Base-by-base conservation (phyloP, 2,888 invertebrate species). In the Prosopocoilus inquinatus region DNA sequence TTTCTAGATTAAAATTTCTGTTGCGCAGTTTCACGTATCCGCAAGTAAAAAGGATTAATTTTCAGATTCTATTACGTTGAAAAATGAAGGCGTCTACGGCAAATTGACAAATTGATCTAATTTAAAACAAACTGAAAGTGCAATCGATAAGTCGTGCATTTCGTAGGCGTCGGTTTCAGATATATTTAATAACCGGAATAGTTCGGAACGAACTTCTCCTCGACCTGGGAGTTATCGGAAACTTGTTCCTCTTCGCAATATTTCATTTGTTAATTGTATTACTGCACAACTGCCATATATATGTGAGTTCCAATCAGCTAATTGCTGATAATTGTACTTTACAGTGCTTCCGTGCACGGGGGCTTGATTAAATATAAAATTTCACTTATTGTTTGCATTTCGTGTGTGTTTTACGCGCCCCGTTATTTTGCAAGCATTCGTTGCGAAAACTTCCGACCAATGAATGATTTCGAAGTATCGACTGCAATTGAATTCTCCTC, bases 251-350 rank as follows among this genome's bases (percentile, higher is more conserved):
- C 54, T 53, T 60, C 44, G 62, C 62, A 63, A 67, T 69, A 71
- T 70, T 71, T 68, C 66, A 70, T 69, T 67, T 63, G 66, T 65
- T 71, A 71, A 71, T 71, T 70, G 65, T 64, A 64, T 71, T 71
- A 70, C 62, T 64, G 63, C 66, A 61, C 65, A 64, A 62, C 61
- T 63, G 65, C 57, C 62, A 62, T 65, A 65, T 64, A 64, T 64
- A 67, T 64, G 64, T 61, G 64, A 66, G 65, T 68, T 70, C 68
- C 73, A 73, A 73, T 73, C 72, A 73, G 68, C 72, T 72, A 73
- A 73, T 72, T 73, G 73, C 67, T 65, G 64, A 69, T 69, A 72
- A 72, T 70, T 71, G 67, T 64, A 63, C 63, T 69, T 64, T 66
- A 65, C 67, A 59, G 59, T 51, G 65, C 59, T 67, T 62, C 66